Evolutionary conservation across 2,113 vertebrate genomes (phyloP).

Genomic region (Myodes glareolus): DNA sequence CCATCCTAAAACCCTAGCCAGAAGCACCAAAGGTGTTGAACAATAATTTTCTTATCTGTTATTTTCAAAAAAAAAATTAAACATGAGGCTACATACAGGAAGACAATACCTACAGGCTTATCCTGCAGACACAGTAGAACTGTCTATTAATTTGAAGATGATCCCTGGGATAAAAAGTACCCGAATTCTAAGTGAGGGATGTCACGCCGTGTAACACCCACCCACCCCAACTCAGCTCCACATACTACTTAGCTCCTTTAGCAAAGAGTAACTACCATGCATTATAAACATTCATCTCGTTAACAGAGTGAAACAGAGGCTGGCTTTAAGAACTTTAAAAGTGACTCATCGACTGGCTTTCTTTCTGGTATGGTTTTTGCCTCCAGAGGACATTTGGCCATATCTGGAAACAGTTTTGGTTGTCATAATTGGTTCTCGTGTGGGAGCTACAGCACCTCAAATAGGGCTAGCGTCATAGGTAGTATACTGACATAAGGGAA

Average conservation of each 20-base stretch:
- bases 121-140: neutral
- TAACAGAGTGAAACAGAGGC: neutral
- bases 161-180: neutral
- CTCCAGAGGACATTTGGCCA: neutral
- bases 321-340: neutral
- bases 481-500: neutral
- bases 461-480: neutral
- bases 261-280: neutral
- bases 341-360: neutral
- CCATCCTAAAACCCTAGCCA: constrained; percentile 53
- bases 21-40: neutral
- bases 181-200: neutral
- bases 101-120: neutral
- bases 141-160: neutral
- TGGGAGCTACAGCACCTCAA: neutral
- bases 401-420: constrained; percentile 3
- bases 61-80: neutral
- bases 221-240: too few species aligned
- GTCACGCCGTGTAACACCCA: neutral
- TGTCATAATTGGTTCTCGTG: neutral
- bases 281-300: neutral
- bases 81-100: neutral
- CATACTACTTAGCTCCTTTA: neutral
- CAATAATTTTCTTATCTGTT: neutral
- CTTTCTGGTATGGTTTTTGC: neutral